A percentile compares a stretch with the other conserved stretches of the same genome.
Conservation (phyloP, 2,797 vertebrate genomes). For the Catamblyrhynchus diadema region DNA sequence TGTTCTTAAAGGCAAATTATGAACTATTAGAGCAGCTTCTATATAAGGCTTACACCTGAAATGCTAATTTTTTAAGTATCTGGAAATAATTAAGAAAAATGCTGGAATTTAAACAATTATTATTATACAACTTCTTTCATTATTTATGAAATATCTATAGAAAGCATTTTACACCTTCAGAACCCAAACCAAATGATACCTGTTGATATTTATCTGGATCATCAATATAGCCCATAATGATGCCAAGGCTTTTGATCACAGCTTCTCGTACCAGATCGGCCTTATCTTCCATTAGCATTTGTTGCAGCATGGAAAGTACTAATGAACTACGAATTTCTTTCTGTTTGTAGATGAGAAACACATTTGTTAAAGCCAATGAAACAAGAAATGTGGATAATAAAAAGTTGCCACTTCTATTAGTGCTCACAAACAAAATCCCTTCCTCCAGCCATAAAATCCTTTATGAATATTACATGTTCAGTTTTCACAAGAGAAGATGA, state of each 20-base stretch:
- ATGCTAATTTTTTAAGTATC: neutral
- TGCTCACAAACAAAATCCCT: neutral
- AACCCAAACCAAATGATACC: slow-evolving; percentile 71
- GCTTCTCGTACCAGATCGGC: slow-evolving; percentile 98
- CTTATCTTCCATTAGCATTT: slow-evolving; percentile 98
- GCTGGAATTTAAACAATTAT: neutral
- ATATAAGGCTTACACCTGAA: neutral
- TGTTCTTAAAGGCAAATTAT: neutral
- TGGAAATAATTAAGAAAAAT: neutral
- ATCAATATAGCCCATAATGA: slow-evolving; percentile 98
- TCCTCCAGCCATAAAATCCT: neutral
- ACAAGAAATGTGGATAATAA: neutral
- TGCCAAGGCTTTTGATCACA: slow-evolving; percentile 95
- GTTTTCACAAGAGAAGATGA: neutral
- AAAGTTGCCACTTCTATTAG: neutral
- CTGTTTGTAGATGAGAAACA: slow-evolving; percentile 71
- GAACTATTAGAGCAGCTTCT: neutral
- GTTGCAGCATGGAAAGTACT: slow-evolving; percentile 97
- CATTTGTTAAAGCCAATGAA: neutral
- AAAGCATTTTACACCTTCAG: neutral
- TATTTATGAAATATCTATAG: neutral
- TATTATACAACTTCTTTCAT: neutral
- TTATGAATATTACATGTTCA: neutral
- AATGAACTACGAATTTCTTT: slow-evolving; percentile 98
- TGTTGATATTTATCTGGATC: slow-evolving; percentile 97